Percentiles rank a stretch among this genome's conserved stretches.
Conservation (phyloP, 2,113 vertebrate species). For the Cyanocitta stelleri region DNA sequence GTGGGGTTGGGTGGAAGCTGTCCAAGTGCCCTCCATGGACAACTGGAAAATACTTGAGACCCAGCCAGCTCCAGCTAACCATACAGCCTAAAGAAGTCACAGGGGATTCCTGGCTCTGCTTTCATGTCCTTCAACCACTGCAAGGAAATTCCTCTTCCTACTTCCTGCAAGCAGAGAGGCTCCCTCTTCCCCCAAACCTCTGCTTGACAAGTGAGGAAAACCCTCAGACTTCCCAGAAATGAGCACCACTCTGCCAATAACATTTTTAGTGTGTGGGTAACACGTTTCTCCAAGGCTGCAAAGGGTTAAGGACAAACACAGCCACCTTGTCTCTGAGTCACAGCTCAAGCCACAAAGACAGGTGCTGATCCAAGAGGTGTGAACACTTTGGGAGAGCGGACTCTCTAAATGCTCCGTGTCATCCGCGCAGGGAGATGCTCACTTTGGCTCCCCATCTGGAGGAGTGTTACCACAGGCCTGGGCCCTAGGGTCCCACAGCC, state of each 20-base stretch:
- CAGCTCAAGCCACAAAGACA: neutral
- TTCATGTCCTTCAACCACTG: neutral
- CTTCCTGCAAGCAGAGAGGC: neutral
- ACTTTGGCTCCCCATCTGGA: too few relatives aligned
- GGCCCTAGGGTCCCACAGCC: too few relatives aligned
- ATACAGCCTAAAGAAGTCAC: constrained; percentile 37
- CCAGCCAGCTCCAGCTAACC: constrained; percentile 14
- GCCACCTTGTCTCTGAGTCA: neutral
- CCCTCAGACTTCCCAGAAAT: neutral
- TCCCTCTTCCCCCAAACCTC: neutral
- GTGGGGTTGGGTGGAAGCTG: constrained; percentile 13
- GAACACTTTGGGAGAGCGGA: neutral
- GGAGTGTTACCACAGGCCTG: too few relatives aligned
- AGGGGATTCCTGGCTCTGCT: constrained; percentile 5
- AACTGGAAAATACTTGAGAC: constrained; percentile 36
- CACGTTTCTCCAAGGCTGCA: neutral
- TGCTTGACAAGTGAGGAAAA: neutral
- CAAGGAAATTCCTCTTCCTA: constrained; percentile 33
- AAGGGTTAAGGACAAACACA: neutral
- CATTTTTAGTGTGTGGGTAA: neutral
- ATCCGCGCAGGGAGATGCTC: neutral
- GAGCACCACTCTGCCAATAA: neutral
- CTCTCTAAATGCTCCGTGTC: neutral
- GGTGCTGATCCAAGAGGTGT: neutral
- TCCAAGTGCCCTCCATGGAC: constrained; percentile 38